Evolutionary conservation across 2,113 vertebrate genomes (phyloP), one percentile per base, ranked within the genome.

Genomic region (Oncorhynchus masou): DNA sequence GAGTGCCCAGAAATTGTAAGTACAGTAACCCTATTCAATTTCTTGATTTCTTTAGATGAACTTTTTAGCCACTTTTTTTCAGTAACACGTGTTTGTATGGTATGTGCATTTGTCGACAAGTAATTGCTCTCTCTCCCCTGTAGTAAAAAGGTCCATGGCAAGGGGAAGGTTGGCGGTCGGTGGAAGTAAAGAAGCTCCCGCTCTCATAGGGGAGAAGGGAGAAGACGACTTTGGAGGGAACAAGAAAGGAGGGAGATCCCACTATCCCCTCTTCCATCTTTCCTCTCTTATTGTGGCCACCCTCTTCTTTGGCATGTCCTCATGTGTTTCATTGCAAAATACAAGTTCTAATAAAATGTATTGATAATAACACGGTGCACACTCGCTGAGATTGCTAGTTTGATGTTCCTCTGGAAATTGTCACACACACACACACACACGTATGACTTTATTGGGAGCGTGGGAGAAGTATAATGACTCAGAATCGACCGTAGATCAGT

Each of bases 1-100:
- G 65, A 92, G 93, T 4, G 93, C 93, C 81, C 93, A 94, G 75
- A 94, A 94, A 78, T 94, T 94, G 93, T 94, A 69, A 94, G 93
- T 91, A 59, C 16, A 49, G 7, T 20, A 16, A 51, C 79, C 16
- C 1, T 22, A 22, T 62, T 22, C 19, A 62, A 62, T 62, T 8
- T 20, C 19, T 7, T 20, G 1, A 1, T 31, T 75, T 60, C 16
- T 27, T 62, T 62, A 13, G 8, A 24, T 22, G 5, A 11, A 19
- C 5, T 11, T 62, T 54, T 15, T 54, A 5, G 16, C 51, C 51
- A 19, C 51, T 54, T 54, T 34, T 34, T 54, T 54, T 5, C 51
- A 11, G 39, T 45, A 45, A 45, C 39, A 54, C 19, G 54, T 62
- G 16, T 62, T 64, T 29, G 3, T 5, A 9, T 6, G 19, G 64